Base-by-base conservation (phyloP, 2,797 vertebrate species). In the Tolypeutes matacus region DNA sequence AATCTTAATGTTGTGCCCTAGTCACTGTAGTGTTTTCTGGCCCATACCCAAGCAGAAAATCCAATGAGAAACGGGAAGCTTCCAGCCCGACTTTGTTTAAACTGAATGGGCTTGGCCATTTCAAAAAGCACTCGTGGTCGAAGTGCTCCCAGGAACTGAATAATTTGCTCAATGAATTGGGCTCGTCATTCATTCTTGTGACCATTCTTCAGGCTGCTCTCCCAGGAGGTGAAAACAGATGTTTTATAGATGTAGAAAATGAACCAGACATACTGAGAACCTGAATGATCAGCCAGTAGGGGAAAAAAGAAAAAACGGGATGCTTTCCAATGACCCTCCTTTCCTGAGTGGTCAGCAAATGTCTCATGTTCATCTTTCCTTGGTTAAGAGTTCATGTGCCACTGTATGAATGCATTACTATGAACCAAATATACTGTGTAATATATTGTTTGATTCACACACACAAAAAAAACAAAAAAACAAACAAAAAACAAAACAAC, bases 341-440 rank as follows among this genome's bases (percentile, higher is more conserved):
- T 93, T 58, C 31, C 60, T 42, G 34, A 93, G 81, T 13, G 1
- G 46, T 94, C 96, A 90, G 67, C 94, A 95, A 96, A 84, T 53
- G 72, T 93, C 86, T 93, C 25, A 4, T 56, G 39, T 72, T 93
- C 94, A 76, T 13, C 29, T 80, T 95, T n/a, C 82, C 81, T 82
- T 95, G 75, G 92, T 86, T 29, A 87, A 92, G 64, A 46, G 90
- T 89, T 92, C 95, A 97, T 46, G 36, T 97, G 78, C n/a, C n/a
- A n/a, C n/a, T n/a, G n/a, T n/a, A n/a, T n/a, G n/a, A n/a, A n/a
- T n/a, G n/a, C n/a, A n/a, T n/a, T n/a, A n/a, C n/a, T n/a, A n/a
- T n/a, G n/a, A n/a, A n/a, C n/a, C n/a, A n/a, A n/a, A n/a, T n/a
- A n/a, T n/a, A n/a, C n/a, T n/a, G n/a, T n/a, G n/a, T n/a, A n/a